These are phyloP conservation scores for Trichoplusia ni DNA, from an alignment of 1,140 invertebrate species.

Conservation along the genomic window DNA sequence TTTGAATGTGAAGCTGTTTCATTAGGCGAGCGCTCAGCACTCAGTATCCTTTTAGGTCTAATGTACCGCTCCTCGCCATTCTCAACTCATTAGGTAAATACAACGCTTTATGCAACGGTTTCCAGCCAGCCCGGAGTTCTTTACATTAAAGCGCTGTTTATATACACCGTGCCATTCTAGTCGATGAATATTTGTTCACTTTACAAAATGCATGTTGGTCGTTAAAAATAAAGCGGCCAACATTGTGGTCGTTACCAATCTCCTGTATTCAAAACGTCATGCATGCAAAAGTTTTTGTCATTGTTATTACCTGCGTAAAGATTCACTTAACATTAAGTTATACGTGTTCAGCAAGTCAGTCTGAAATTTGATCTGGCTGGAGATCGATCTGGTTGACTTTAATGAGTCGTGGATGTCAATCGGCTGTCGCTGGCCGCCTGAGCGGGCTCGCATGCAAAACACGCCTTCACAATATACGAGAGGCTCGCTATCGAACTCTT, in stretches of 20 bases:
- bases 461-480: constrained; percentile 6
- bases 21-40: background rate
- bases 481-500: background rate
- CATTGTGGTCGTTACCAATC: no score
- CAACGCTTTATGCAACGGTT: no score
- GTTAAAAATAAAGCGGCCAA: no score
- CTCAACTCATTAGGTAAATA: no score
- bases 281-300: background rate
- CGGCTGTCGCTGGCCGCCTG: constrained; percentile 41
- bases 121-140: background rate
- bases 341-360: constrained; percentile 9
- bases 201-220: no score
- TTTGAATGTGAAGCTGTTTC: constrained; percentile 21
- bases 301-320: background rate
- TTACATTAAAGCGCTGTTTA: background rate
- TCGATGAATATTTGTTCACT: no score
- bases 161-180: no score
- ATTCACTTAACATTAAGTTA: constrained; percentile 20
- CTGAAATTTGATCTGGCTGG: constrained; percentile 19
- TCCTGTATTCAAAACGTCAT: background rate
- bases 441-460: constrained; percentile 49
- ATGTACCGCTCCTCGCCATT: no score
- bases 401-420: constrained; percentile 68
- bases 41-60: background rate
- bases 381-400: constrained; percentile 34